Evolutionary conservation across 2,113 vertebrate species (phyloP).

Genomic region (Setophaga kirtlandii): DNA sequence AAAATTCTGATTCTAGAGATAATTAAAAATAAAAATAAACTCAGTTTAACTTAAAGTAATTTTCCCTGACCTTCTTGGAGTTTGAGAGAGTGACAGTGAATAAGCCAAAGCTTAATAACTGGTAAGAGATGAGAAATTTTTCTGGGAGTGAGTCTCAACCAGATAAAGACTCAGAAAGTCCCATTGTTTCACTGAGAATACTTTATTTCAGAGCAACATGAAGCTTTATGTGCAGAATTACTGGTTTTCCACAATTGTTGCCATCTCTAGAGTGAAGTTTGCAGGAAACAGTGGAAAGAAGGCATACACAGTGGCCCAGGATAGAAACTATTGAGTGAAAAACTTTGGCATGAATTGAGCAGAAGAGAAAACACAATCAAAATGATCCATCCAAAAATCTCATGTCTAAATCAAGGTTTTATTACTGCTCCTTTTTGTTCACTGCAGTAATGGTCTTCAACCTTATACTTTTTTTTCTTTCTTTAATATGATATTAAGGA

Average conservation of each 20-base stretch:
- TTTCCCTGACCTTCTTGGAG: neutral
- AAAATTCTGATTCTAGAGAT: neutral
- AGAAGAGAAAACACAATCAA: neutral
- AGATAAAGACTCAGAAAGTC: neutral
- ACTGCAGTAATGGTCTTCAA: neutral
- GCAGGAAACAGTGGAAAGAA: neutral
- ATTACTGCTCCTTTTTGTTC: neutral
- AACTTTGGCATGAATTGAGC: neutral
- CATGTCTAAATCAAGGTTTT: neutral
- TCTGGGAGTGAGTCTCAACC: neutral
- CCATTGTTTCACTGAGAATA: neutral
- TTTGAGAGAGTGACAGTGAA: neutral
- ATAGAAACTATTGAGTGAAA: neutral
- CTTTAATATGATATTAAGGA: neutral
- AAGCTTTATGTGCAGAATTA: constrained; percentile 9
- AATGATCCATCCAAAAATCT: neutral
- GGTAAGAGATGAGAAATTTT: neutral
- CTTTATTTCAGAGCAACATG: neutral
- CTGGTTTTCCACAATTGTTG: neutral
- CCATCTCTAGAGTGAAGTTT: constrained; percentile 1
- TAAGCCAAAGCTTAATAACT: neutral
- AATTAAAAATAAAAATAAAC: neutral
- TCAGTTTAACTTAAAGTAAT: neutral
- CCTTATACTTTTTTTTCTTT: accelerated
- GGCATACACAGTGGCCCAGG: neutral